These are phyloP conservation scores for Parotocinclus haroldoi DNA, from an alignment of 2,797 vertebrate species.

Conservation along the genomic window DNA sequence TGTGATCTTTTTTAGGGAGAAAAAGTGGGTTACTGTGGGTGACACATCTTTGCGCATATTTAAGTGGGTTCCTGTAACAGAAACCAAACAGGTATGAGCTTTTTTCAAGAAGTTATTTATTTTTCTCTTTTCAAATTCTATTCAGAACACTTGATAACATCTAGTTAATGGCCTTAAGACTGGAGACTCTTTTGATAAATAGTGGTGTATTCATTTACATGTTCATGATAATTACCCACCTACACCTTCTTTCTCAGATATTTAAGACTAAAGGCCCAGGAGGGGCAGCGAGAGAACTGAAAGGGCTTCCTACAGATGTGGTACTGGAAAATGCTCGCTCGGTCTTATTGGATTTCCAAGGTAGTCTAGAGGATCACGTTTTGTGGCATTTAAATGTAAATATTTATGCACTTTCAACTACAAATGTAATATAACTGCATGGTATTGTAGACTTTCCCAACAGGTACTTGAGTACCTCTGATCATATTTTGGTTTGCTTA, in stretches of 20 bases:
- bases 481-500: background rate
- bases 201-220: background rate
- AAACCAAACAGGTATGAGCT: constrained; percentile 86
- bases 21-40: constrained; percentile 98
- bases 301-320: constrained; percentile 79
- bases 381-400: too few relatives aligned
- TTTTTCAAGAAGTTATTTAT: background rate
- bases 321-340: constrained; percentile 84
- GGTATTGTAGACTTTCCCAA: background rate
- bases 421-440: too few relatives aligned
- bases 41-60: constrained; percentile 96
- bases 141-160: too few relatives aligned
- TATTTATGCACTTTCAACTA: too few relatives aligned
- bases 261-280: constrained; percentile 85
- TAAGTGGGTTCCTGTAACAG: constrained; percentile 96
- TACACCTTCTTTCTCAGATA: constrained; percentile 69
- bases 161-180: too few relatives aligned
- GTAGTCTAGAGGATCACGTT: constrained; percentile 61
- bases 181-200: too few relatives aligned
- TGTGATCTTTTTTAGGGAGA: constrained; percentile 78
- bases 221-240: too few relatives aligned
- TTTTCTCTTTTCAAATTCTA: too few relatives aligned
- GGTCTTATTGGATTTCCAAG: constrained; percentile 92
- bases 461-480: too few relatives aligned
- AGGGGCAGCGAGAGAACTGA: constrained; percentile 76